Conservation (phyloP, 2,888 invertebrate genomes). For the Tipula helvola region DNA sequence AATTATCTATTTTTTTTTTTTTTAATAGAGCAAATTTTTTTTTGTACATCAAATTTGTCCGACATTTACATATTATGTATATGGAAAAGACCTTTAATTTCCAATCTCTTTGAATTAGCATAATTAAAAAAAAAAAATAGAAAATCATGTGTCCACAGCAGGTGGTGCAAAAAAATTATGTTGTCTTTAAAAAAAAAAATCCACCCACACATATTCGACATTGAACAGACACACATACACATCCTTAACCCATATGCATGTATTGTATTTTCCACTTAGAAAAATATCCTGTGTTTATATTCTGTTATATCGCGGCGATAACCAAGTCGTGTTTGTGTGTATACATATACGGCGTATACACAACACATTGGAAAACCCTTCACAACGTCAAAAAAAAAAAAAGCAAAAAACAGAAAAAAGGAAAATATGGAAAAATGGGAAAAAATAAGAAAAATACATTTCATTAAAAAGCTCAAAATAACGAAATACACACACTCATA, state of each 20-base stretch:
- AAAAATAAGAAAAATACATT: neutral
- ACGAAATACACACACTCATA: neutral
- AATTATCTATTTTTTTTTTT: neutral
- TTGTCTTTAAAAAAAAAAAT: neutral
- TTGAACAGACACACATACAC: neutral
- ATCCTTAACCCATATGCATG: neutral
- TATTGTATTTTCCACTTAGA: neutral
- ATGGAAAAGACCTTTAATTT: neutral
- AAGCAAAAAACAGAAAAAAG: neutral
- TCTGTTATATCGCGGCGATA: neutral
- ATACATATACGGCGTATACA: neutral
- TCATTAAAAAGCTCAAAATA: constrained; percentile 4
- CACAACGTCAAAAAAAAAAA: neutral
- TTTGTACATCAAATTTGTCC: neutral
- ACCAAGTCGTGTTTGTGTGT: neutral
- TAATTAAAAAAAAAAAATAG: neutral
- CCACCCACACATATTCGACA: neutral
- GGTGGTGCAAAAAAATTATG: neutral
- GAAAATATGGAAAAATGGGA: neutral
- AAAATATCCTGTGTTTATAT: neutral
- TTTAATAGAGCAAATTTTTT: neutral
- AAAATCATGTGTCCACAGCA: neutral
- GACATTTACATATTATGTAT: too few relatives aligned
- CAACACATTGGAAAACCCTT: neutral
- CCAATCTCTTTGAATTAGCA: neutral